Percentiles rank a stretch among this genome's conserved stretches.
phyloP scores from a whole-genome alignment of 1,140 invertebrate species.

The Marisa cornuarietis region DNA sequence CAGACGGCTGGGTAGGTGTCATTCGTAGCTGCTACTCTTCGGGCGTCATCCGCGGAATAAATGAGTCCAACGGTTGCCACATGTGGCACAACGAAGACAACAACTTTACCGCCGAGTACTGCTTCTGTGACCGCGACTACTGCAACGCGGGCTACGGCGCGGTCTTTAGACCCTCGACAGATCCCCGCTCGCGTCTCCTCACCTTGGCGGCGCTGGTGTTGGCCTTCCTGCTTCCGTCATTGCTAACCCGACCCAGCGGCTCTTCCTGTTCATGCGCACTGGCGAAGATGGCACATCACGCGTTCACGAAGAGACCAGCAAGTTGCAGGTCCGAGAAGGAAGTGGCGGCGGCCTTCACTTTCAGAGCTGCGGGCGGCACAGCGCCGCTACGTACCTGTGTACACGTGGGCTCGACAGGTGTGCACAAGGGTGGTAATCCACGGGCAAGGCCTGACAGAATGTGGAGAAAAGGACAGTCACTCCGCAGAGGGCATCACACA shows the following conservation, averaged over 20 bases:
- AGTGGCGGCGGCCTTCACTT: too few relatives aligned
- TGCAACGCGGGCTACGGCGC: slow-evolving; percentile 34
- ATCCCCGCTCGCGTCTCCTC: not conserved
- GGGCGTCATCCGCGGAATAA: slow-evolving; percentile 37
- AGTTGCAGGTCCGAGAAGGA: too few relatives aligned
- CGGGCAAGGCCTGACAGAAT: too few relatives aligned
- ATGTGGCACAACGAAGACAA: slow-evolving; percentile 28
- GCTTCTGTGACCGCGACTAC: slow-evolving; percentile 46
- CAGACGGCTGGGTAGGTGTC: slow-evolving; percentile 45
- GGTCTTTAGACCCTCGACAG: not conserved
- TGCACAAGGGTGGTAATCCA: too few relatives aligned
- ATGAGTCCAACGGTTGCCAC: slow-evolving; percentile 49
- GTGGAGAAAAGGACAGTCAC: too few relatives aligned
- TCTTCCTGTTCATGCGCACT: not conserved
- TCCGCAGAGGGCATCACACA: too few relatives aligned
- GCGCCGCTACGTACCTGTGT: too few relatives aligned
- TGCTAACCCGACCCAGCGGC: too few relatives aligned
- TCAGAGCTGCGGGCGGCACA: too few relatives aligned
- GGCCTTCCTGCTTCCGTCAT: not conserved
- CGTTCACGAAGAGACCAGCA: too few relatives aligned
- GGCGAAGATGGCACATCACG: too few relatives aligned
- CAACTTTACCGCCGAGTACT: slow-evolving; percentile 44
- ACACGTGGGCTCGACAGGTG: too few relatives aligned
- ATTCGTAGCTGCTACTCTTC: slow-evolving; percentile 40
- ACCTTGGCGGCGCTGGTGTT: not conserved